Evolutionary conservation across 1,140 invertebrate genomes (phyloP).

Genomic region (Pseudomyrmex sp.): DNA sequence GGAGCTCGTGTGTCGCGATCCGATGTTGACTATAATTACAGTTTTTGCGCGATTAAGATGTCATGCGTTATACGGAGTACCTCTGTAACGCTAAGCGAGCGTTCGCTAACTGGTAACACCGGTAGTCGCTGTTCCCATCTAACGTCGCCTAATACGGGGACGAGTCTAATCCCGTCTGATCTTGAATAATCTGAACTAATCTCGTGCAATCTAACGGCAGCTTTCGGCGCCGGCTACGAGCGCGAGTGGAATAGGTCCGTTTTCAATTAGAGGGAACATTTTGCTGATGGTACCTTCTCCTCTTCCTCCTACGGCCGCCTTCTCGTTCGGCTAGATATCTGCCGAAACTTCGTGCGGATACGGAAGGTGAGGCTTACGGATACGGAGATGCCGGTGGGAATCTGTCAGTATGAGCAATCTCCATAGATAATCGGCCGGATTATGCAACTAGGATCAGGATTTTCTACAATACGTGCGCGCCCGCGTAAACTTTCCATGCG

Average conservation of each 20-base stretch:
- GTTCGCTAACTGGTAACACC: constrained; percentile 32
- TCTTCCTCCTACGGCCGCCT: background rate
- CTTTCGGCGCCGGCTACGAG: constrained; percentile 53
- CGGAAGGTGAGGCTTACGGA: constrained; percentile 57
- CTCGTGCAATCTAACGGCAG: constrained; percentile 71
- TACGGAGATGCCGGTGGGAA: constrained; percentile 41
- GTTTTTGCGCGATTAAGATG: constrained; percentile 29
- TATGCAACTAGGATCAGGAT: constrained; percentile 49
- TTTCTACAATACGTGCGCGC: constrained; percentile 48
- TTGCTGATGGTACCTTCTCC: constrained; percentile 58
- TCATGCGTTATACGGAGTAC: background rate
- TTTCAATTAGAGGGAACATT: constrained; percentile 72
- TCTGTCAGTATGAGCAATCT: constrained; percentile 60
- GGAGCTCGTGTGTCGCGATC: too few species aligned
- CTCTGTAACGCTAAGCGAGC: constrained; percentile 16
- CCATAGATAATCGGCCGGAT: constrained; percentile 54
- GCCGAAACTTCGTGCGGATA: constrained; percentile 50
- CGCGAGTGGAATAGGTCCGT: constrained; percentile 60
- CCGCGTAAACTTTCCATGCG: constrained; percentile 33
- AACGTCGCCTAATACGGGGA: constrained; percentile 63
- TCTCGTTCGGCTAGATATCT: constrained; percentile 28
- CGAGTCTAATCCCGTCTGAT: constrained; percentile 75
- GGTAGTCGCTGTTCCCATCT: constrained; percentile 52
- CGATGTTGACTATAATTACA: background rate
- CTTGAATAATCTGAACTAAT: constrained; percentile 77